phyloP scores from a whole-genome alignment of 2,888 invertebrate species.

The Heliothis peltigera region DNA sequence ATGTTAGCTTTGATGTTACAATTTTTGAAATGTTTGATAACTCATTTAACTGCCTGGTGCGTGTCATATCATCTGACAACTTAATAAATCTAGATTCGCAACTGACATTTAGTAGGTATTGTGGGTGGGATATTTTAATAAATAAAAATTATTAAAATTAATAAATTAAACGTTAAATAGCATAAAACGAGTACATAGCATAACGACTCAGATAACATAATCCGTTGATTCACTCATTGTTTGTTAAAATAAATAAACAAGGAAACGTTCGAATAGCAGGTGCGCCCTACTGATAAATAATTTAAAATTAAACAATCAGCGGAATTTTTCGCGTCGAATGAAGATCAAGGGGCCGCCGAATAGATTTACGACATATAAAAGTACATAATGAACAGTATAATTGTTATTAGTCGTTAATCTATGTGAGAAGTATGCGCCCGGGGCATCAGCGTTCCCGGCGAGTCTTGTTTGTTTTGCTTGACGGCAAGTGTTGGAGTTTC shows the following conservation, averaged over 20 bases:
- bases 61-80: not conserved
- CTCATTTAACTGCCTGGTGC: not conserved
- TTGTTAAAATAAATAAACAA: constrained; percentile 36
- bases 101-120: no score
- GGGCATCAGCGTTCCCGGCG: constrained; percentile 27
- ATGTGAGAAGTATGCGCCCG: constrained; percentile 49
- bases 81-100: constrained; percentile 8
- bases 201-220: constrained; percentile 8
- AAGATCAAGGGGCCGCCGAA: constrained; percentile 50
- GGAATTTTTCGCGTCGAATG: constrained; percentile 34
- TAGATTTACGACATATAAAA: constrained; percentile 58
- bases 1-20: constrained; percentile 24
- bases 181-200: constrained; percentile 29
- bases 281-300: constrained; percentile 44
- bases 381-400: constrained; percentile 60
- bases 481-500: constrained; percentile 58
- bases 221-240: constrained; percentile 21
- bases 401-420: constrained; percentile 63
- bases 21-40: not conserved
- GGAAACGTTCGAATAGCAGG: constrained; percentile 38
- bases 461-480: constrained; percentile 56
- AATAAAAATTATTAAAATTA: no score
- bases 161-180: no score
- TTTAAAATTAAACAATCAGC: constrained; percentile 35
- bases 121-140: not conserved